Base-by-base conservation (phyloP, 1,140 invertebrate genomes). In the Drosophila kohkoa region DNA sequence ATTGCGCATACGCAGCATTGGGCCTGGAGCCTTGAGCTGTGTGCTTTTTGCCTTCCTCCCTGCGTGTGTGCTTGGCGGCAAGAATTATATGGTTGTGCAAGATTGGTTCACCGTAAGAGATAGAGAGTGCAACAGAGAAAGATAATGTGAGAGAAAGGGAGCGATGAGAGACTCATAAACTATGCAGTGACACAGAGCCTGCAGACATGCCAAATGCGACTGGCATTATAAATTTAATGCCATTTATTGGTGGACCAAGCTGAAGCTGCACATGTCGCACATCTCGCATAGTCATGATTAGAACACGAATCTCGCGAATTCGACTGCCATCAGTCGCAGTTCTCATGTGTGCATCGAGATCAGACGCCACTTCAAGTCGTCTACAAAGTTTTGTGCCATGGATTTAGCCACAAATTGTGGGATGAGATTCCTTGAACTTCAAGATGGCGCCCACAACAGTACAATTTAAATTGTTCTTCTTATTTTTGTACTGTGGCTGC, bases 1-100 rank as follows among this genome's bases (percentile, higher is more conserved):
- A 81, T 76, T 77, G 78, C 79, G 48, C 63, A 81, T 81, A 68
- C 78, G 79, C 78, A 73, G 66, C 78, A 71, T 71, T 43, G 71
- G 32, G 15, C 51, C 32, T 25, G 20, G 3, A 25, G 41, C 20
- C 28, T 66, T 10, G n/a, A 59, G 51, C 30, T 15, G 30, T 45
- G n/a, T 15, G 38, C 20, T 25, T 32, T 10, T 28, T 28, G 38
- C 15, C 41, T 10, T 2, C 10, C 46, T 52, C 11, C 43, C 35
- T 52, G 54, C 54, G 43, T 57, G 13, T 20, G 54, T 15, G 30
- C 20, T 48, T 49, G 43, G 13, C 28, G 43, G 15, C 43, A 48
- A 57, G 52, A 57, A n/a, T 57, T 52, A 66, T 62, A 51, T 67
- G 20, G 32, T 41, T 59, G 38, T 4, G 20, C 35, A 35, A 57